phyloP scores from a whole-genome alignment of 2,888 invertebrate species.

The Oxystoma pomonae region DNA sequence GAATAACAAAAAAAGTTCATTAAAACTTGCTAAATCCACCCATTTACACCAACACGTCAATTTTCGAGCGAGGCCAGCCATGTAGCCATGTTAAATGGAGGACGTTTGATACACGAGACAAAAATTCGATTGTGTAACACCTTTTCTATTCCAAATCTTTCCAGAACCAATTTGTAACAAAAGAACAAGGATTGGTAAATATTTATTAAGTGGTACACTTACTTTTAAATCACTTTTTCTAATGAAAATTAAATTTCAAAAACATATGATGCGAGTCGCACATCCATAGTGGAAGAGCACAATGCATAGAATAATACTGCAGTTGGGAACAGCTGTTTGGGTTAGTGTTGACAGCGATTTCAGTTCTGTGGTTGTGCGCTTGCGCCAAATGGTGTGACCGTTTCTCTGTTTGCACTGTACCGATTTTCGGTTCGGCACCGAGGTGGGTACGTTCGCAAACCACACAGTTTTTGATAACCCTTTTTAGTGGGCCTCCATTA shows the following conservation, averaged over 20 bases:
- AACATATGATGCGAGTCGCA: slow-evolving; percentile 36
- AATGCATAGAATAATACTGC: neutral
- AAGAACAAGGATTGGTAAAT: neutral
- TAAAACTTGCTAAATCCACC: neutral
- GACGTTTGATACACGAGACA: neutral
- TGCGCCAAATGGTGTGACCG: no score
- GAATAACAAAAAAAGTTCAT: neutral
- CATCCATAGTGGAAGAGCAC: neutral
- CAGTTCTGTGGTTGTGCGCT: neutral
- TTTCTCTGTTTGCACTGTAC: no score
- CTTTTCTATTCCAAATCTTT: neutral
- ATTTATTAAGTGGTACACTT: neutral
- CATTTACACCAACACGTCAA: slow-evolving; percentile 14
- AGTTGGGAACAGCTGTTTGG: neutral
- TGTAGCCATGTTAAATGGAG: slow-evolving; percentile 15
- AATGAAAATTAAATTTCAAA: slow-evolving; percentile 22
- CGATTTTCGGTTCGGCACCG: no score
- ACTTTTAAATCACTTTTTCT: neutral
- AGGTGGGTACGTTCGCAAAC: no score
- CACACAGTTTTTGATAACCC: no score
- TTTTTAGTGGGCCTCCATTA: no score
- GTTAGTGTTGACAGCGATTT: neutral
- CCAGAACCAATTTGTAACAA: neutral
- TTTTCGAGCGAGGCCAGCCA: slow-evolving; percentile 10
- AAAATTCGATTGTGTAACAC: neutral